These are phyloP conservation scores for Artemia franciscana DNA, from an alignment of 1,140 invertebrate species.

Conservation along the genomic window DNA sequence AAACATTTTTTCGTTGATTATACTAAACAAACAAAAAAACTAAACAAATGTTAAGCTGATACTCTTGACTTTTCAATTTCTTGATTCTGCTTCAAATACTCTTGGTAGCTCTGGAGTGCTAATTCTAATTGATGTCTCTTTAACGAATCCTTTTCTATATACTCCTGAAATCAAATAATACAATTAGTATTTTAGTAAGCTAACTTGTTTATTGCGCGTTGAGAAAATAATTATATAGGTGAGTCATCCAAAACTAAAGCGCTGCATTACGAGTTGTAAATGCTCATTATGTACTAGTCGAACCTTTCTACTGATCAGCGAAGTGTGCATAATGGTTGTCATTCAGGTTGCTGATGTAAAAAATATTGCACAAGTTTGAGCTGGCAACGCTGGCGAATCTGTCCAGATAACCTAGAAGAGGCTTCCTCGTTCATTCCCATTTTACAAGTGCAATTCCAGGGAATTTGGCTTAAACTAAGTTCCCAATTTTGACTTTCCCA, in stretches of 20 bases:
- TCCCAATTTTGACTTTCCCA: conserved; percentile 57
- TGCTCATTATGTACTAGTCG: too few species aligned
- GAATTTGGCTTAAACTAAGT: conserved; percentile 91
- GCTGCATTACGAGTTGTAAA: too few species aligned
- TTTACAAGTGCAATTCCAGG: conserved; percentile 81
- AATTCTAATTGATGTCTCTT: neutral
- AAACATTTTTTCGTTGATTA: too few species aligned
- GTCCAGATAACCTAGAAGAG: conserved; percentile 92
- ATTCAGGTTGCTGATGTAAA: conserved; percentile 68
- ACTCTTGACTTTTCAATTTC: neutral
- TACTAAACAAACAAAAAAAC: too few species aligned
- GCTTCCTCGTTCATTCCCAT: conserved; percentile 85
- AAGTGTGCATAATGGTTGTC: too few species aligned
- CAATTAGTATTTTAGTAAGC: too few species aligned
- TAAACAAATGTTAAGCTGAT: too few species aligned
- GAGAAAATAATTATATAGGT: too few species aligned
- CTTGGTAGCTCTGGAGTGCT: neutral
- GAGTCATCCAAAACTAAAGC: too few species aligned
- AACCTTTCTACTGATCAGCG: too few species aligned
- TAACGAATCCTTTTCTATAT: neutral
- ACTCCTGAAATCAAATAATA: too few species aligned
- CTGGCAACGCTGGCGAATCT: conserved; percentile 87
- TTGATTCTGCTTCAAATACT: neutral
- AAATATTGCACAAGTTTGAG: conserved; percentile 96
- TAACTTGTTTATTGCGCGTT: too few species aligned